These are phyloP conservation scores for Hemitrygon akajei DNA, from an alignment of 2,797 vertebrate genomes.

Conservation along the genomic window DNA sequence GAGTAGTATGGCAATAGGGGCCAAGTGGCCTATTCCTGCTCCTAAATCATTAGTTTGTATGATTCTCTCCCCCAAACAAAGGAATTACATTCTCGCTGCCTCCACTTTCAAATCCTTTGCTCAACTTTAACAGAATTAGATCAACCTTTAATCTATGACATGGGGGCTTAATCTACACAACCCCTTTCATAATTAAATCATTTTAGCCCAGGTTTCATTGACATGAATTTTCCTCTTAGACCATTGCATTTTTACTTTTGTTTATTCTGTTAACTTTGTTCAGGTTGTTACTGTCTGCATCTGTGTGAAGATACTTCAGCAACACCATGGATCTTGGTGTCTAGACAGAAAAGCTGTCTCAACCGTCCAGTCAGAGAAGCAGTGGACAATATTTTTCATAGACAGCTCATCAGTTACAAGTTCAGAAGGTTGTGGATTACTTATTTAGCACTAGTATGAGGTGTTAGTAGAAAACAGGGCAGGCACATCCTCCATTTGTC, in stretches of 20 bases:
- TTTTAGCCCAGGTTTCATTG: neutral
- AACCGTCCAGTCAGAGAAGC: too few species aligned
- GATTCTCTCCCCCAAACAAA: neutral
- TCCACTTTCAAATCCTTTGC: neutral
- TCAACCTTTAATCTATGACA: neutral
- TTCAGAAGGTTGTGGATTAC: too few species aligned
- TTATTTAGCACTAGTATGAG: too few species aligned
- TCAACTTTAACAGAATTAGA: neutral
- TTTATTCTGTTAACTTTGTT: neutral
- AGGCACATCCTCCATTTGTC: too few species aligned
- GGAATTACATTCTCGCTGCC: neutral
- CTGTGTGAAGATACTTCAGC: neutral
- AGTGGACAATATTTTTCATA: too few species aligned
- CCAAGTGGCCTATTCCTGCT: too few species aligned
- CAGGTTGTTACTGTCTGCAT: neutral
- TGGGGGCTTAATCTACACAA: neutral
- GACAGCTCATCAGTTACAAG: too few species aligned
- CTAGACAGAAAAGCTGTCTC: too few species aligned
- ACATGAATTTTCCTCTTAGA: neutral
- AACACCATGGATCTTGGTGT: neutral
- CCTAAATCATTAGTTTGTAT: neutral
- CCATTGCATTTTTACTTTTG: neutral
- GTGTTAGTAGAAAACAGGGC: too few species aligned
- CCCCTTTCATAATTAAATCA: neutral
- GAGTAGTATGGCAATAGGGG: too few species aligned